Base-by-base conservation (phyloP, 2,888 invertebrate genomes). In the Eupithecia insigniata region DNA sequence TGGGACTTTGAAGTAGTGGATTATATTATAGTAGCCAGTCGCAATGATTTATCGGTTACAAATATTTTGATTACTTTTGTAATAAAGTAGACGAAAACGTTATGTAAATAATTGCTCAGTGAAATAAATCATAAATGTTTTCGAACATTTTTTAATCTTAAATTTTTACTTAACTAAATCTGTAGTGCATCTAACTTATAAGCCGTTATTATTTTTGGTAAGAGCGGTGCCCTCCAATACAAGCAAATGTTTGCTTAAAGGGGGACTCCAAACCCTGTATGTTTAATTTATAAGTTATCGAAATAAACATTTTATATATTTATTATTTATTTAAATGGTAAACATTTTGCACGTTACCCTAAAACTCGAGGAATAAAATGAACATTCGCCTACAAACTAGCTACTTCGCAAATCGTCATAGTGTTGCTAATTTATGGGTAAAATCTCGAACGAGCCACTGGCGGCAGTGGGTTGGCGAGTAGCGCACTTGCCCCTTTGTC, bases 1-100 rank as follows among this genome's bases (percentile, higher is more conserved):
- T 32, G 22, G 32, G 22, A 76, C 62, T 75, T 74, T 69, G 72
- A 71, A 74, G 66, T 68, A 61, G 64, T 70, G 58, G 67, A 70
- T 69, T n/a, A 69, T 72, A 64, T 55, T 32, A n/a, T n/a, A 67
- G 51, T 69, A 61, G 60, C n/a, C 55, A 43, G 16, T 65, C 16
- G 14, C 36, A 36, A 22, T 39, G 62, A 30, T 60, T 60, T 30
- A 60, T 18, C 30, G 60, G 7, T 30, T 60, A 2, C 5, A 8
- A 60, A 30, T 60, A 60, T 60, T 60, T 60, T 28, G 18, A 30
- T 60, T 58, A 58, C 5, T 28, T 28, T 16, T 26, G n/a, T 22
- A 51, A 22, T 51, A 22, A 43, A 43, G 2, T 43, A 28, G 26
- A 28, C 7, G 28, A 28, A 60, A 18, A 30, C 18, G 7, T 60